Percentiles rank a stretch among this genome's conserved stretches.
phyloP scores from a whole-genome alignment of 2,888 invertebrate species.

The Brachyptera putata region DNA sequence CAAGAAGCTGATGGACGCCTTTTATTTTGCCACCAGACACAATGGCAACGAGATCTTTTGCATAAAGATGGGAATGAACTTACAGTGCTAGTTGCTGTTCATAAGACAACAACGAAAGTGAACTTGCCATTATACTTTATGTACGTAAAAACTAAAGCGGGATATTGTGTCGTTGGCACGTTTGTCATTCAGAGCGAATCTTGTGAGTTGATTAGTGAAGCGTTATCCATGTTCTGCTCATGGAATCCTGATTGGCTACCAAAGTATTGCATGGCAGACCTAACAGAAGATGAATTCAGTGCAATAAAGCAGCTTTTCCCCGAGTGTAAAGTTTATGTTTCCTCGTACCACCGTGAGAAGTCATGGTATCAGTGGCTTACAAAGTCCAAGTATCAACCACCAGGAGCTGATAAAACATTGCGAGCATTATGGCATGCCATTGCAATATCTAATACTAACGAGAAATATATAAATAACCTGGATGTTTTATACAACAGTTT shows the following conservation, averaged over 20 bases:
- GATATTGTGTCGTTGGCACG: conserved; percentile 2
- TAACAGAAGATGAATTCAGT: not conserved
- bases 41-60: conserved; percentile 4
- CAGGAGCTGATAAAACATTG: too few relatives aligned
- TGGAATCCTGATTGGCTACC: conserved; percentile 12
- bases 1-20: too few relatives aligned
- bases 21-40: conserved; percentile 10
- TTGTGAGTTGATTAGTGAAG: not conserved
- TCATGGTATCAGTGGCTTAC: not conserved
- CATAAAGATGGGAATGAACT: not conserved
- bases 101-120: too few relatives aligned
- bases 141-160: conserved; percentile 9
- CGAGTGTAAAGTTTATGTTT: not conserved
- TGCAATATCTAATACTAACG: too few relatives aligned
- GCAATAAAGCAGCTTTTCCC: not conserved
- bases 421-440: too few relatives aligned
- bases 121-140: too few relatives aligned
- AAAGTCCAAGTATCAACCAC: too few relatives aligned
- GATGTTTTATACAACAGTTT: too few relatives aligned
- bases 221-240: not conserved
- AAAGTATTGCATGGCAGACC: not conserved
- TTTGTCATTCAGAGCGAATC: conserved; percentile 7
- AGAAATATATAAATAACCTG: too few relatives aligned
- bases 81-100: too few relatives aligned
- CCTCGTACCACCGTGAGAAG: too few relatives aligned